Evolutionary conservation across 1,140 invertebrate species (phyloP).

Genomic region (Lepidostoma basale): DNA sequence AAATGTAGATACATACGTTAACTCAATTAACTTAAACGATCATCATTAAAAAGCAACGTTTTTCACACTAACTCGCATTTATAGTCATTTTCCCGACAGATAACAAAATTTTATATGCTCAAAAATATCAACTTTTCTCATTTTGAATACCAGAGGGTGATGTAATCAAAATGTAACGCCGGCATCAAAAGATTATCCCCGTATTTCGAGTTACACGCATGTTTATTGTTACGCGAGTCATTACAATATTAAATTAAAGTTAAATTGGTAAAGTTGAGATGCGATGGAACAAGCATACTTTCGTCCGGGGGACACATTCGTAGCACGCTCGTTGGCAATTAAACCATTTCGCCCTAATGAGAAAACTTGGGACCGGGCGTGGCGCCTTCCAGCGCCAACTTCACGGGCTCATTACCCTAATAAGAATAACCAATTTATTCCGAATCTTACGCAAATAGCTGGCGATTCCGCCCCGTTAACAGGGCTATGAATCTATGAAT

Average conservation of each 20-base stretch:
- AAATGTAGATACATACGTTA: too few species aligned
- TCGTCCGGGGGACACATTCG: neutral
- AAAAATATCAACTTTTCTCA: too few species aligned
- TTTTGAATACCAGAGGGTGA: too few species aligned
- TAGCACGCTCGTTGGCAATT: slow-evolving; percentile 11
- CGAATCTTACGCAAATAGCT: neutral
- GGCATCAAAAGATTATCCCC: neutral
- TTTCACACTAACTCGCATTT: too few species aligned
- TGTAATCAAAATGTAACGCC: neutral
- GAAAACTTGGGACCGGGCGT: slow-evolving; percentile 8
- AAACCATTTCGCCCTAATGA: slow-evolving; percentile 18
- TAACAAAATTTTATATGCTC: too few species aligned
- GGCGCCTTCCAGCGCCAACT: slow-evolving; percentile 5
- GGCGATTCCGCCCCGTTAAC: too few species aligned
- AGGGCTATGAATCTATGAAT: too few species aligned
- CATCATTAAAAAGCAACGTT: too few species aligned
- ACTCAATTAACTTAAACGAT: too few species aligned
- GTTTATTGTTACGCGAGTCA: slow-evolving; percentile 7
- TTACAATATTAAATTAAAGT: slow-evolving; percentile 17
- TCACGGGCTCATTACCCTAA: neutral
- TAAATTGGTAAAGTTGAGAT: slow-evolving; percentile 25
- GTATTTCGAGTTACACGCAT: neutral
- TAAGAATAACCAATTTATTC: neutral
- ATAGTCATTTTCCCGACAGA: too few species aligned
- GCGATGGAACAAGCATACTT: slow-evolving; percentile 9